phyloP scores from a whole-genome alignment of 2,888 invertebrate genomes.

The Melolontha melolontha region DNA sequence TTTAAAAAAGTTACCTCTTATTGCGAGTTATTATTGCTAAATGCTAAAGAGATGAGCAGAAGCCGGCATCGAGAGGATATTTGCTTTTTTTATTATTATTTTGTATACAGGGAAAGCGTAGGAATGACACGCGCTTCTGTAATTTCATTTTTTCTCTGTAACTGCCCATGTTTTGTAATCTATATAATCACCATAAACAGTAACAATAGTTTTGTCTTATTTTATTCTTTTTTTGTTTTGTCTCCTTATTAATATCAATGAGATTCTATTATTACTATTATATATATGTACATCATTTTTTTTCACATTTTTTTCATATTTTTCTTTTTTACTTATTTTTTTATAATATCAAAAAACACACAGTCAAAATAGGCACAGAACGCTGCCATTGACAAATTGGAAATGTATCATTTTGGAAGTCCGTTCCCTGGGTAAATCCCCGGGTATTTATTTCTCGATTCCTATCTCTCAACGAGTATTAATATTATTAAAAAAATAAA shows the following conservation, averaged over 20 bases:
- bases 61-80: constrained; percentile 48
- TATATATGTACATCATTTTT: constrained; percentile 24
- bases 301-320: constrained; percentile 44
- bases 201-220: constrained; percentile 23
- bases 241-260: constrained; percentile 52
- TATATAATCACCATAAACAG: constrained; percentile 46
- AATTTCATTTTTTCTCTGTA: constrained; percentile 36
- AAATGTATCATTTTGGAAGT: constrained; percentile 59
- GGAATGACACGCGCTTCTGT: constrained; percentile 46
- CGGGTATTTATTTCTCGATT: constrained; percentile 21
- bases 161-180: constrained; percentile 51
- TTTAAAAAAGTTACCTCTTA: constrained; percentile 51
- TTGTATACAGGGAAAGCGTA: constrained; percentile 39
- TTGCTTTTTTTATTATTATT: constrained; percentile 3
- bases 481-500: constrained; percentile 44
- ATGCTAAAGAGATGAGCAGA: constrained; percentile 63
- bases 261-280: constrained; percentile 46
- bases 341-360: constrained; percentile 51
- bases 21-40: constrained; percentile 70
- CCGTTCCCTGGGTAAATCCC: constrained; percentile 41
- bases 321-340: constrained; percentile 11
- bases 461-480: constrained; percentile 32
- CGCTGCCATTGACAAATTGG: constrained; percentile 61
- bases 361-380: constrained; percentile 60
- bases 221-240: constrained; percentile 14